phyloP scores from a whole-genome alignment of 2,888 invertebrate species.

The Hecatera dysodea region DNA sequence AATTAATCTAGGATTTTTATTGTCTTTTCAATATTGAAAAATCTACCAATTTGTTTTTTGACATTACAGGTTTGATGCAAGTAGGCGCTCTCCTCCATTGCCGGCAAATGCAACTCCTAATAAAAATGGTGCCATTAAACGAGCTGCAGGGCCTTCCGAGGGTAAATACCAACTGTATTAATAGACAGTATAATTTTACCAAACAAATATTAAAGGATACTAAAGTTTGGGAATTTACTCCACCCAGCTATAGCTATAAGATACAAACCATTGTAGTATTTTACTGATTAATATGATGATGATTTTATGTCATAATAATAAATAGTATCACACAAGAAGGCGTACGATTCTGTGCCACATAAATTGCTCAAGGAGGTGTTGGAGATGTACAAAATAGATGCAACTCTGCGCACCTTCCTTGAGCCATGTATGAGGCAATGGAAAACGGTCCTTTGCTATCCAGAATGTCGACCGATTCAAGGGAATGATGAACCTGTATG shows the following conservation, averaged over 20 bases:
- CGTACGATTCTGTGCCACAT: no score
- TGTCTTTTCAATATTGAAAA: background rate
- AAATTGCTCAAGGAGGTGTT: no score
- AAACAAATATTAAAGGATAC: constrained; percentile 20
- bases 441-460: no score
- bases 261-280: constrained; percentile 23
- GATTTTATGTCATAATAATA: background rate
- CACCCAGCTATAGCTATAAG: constrained; percentile 36
- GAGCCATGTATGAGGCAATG: no score
- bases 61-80: constrained; percentile 77
- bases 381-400: no score
- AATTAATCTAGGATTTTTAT: background rate
- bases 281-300: background rate
- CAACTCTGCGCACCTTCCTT: no score
- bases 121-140: constrained; percentile 67
- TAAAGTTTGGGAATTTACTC: constrained; percentile 16
- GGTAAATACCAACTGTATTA: constrained; percentile 66
- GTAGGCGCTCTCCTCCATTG: constrained; percentile 80
- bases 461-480: no score
- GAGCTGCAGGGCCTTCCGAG: constrained; percentile 65
- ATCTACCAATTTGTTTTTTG: background rate
- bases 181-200: background rate
- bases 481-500: no score
- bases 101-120: constrained; percentile 51
- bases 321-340: no score